Conservation (phyloP, 2,888 invertebrate species). For the Rhimphoctona megacephalus region DNA sequence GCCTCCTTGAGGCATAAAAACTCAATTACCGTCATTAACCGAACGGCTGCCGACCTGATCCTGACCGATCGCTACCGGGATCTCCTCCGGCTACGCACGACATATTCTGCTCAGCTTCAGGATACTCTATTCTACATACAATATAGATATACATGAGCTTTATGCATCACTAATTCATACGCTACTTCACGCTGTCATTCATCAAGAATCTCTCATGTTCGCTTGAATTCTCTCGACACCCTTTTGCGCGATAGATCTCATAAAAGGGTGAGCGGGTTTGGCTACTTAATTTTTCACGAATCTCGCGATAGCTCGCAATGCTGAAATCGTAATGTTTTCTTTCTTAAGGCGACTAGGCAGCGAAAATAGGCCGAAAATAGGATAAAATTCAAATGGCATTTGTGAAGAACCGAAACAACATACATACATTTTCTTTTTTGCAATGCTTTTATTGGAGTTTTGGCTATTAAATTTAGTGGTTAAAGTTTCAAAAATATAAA, state of each 20-base stretch:
- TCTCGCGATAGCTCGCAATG: not conserved
- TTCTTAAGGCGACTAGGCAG: no score
- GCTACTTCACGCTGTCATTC: conserved; percentile 46
- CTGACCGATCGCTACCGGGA: conserved; percentile 73
- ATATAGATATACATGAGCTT: conserved; percentile 25
- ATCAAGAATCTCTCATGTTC: conserved; percentile 57
- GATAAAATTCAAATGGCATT: no score
- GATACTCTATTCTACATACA: conserved; percentile 22
- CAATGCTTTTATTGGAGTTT: no score
- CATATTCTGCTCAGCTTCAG: conserved; percentile 29
- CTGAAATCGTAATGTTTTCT: conserved; percentile 7
- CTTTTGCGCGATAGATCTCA: conserved; percentile 25
- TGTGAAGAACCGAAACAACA: no score
- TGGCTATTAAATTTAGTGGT: no score
- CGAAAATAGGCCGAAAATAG: no score
- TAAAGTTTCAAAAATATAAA: no score
- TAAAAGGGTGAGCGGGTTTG: not conserved
- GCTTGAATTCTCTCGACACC: conserved; percentile 50
- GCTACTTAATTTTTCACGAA: conserved; percentile 56
- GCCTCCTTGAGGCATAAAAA: conserved; percentile 80
- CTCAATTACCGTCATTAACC: conserved; percentile 84
- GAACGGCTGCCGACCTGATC: conserved; percentile 76
- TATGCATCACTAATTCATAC: conserved; percentile 9
- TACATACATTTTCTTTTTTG: no score
- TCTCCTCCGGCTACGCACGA: conserved; percentile 44